A percentile compares a stretch with the other conserved stretches of the same genome.
These are phyloP conservation scores for Nasonia oneida DNA, from an alignment of 2,888 invertebrate species.

Conservation along the genomic window DNA sequence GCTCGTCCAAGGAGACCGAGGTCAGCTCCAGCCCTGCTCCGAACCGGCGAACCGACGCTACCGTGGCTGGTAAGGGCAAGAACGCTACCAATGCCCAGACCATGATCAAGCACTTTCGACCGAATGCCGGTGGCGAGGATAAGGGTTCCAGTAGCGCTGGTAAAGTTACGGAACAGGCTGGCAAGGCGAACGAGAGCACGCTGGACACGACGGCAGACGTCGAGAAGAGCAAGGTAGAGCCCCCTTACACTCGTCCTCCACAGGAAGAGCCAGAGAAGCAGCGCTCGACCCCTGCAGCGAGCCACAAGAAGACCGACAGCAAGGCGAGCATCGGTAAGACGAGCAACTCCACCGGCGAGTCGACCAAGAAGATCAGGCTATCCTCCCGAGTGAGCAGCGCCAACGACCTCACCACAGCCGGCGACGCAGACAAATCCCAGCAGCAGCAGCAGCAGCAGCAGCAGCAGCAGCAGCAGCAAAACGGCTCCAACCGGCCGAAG, in stretches of 20 bases:
- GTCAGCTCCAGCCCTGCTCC: no score
- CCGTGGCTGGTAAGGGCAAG: neutral
- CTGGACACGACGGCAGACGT: neutral
- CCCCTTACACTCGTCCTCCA: neutral
- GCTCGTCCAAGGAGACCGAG: no score
- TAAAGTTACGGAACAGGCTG: neutral
- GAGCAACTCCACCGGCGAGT: neutral
- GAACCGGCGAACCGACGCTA: neutral
- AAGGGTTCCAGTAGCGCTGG: neutral
- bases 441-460: neutral
- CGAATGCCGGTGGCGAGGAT: slow-evolving; percentile 24
- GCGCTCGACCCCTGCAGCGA: slow-evolving; percentile 27
- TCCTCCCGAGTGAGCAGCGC: neutral
- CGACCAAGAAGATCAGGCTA: neutral
- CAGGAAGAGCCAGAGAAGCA: slow-evolving; percentile 35
- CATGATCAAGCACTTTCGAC: slow-evolving; percentile 59
- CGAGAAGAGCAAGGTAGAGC: neutral
- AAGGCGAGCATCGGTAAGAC: neutral
- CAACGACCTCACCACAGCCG: neutral
- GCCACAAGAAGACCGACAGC: slow-evolving; percentile 42
- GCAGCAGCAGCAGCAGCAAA: neutral
- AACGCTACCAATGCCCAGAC: slow-evolving; percentile 28
- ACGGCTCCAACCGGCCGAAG: neutral
- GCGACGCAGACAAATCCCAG: neutral
- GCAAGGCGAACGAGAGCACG: neutral